phyloP scores from a whole-genome alignment of 2,888 invertebrate genomes.

The Luperina testacea region DNA sequence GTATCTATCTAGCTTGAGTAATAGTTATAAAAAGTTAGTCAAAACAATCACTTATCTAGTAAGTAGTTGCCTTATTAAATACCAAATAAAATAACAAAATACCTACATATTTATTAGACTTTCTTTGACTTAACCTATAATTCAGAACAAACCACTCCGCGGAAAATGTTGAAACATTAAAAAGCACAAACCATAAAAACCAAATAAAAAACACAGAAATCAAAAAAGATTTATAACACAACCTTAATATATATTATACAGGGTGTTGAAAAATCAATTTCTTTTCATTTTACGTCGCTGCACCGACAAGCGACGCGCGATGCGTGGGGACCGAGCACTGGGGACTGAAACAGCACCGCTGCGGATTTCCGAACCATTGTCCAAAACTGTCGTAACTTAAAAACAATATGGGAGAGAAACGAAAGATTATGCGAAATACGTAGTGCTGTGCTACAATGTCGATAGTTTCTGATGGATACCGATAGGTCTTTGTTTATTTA shows the following conservation, averaged over 20 bases:
- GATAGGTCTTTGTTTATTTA: conserved; percentile 18
- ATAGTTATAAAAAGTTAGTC: not conserved
- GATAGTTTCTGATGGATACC: conserved; percentile 16
- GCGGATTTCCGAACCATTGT: conserved; percentile 81
- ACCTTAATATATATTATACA: conserved; percentile 36
- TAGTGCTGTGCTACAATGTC: conserved; percentile 39
- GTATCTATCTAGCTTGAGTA: not conserved
- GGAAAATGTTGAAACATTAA: not conserved
- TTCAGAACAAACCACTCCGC: not conserved
- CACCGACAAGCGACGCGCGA: conserved; percentile 40
- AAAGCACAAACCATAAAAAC: not conserved
- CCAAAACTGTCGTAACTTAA: conserved; percentile 84
- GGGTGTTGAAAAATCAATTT: conserved; percentile 61
- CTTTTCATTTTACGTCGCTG: conserved; percentile 55
- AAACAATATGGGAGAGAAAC: conserved; percentile 81
- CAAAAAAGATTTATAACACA: conserved; percentile 15
- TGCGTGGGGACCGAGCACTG: not conserved
- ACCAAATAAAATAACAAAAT: not conserved
- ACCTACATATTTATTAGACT: not conserved
- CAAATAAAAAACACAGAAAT: not conserved
- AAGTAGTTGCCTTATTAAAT: too few relatives aligned
- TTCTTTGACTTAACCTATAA: not conserved
- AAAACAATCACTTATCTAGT: not conserved
- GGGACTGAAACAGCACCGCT: conserved; percentile 62
- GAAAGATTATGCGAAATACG: conserved; percentile 72